Evolutionary conservation across 2,888 invertebrate genomes (phyloP).

Genomic region (Esperia sulphurella): DNA sequence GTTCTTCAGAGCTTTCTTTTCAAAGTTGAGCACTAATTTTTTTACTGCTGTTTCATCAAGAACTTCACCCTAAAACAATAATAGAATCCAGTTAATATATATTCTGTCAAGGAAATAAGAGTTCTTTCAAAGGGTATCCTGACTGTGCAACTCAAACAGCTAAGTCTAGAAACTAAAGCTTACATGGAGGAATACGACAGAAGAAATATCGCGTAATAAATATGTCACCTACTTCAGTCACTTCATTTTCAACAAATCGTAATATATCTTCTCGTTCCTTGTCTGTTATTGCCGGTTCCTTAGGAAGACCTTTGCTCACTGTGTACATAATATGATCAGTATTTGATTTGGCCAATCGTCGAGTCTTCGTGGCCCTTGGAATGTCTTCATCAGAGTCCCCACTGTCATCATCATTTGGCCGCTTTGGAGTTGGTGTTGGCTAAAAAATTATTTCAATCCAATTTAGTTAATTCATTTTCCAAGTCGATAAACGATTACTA

Average conservation of each 20-base stretch:
- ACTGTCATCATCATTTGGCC: constrained; percentile 83
- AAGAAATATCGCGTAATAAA: not conserved
- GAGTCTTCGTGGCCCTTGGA: constrained; percentile 81
- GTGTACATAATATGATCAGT: constrained; percentile 52
- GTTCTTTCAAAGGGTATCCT: no score
- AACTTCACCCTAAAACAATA: constrained; percentile 82
- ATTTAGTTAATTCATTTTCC: not conserved
- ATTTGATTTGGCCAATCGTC: constrained; percentile 77
- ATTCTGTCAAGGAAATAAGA: no score
- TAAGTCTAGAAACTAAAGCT: no score
- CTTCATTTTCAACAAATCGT: constrained; percentile 90
- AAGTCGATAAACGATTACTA: no score
- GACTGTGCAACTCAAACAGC: no score
- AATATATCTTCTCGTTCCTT: constrained; percentile 89
- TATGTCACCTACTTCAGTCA: constrained; percentile 79
- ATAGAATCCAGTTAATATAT: not conserved
- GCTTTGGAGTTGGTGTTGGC: constrained; percentile 91
- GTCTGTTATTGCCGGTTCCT: constrained; percentile 82
- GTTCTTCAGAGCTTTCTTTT: constrained; percentile 95
- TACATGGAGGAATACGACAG: no score
- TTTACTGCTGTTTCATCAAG: constrained; percentile 94
- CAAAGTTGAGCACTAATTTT: constrained; percentile 93
- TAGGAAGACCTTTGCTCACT: constrained; percentile 72
- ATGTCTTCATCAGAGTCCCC: constrained; percentile 82
- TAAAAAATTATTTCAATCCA: constrained; percentile 41